Conservation (phyloP, 2,113 vertebrate species). For the Eurystomus gularis region DNA sequence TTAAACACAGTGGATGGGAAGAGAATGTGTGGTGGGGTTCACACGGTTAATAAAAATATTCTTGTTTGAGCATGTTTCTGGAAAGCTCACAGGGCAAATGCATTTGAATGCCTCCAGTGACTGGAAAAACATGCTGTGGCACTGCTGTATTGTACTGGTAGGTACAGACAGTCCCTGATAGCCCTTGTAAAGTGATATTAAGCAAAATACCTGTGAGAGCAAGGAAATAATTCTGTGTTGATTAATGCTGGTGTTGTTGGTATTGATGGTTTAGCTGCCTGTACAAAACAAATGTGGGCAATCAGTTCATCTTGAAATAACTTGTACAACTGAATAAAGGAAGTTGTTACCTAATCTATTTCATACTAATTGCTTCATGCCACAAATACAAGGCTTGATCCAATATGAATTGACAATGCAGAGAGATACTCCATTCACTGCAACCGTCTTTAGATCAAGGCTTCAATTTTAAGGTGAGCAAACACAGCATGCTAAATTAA, state of each 20-base stretch:
- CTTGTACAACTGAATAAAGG: constrained; percentile 28
- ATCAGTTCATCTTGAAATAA: constrained; percentile 53
- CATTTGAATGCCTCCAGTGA: neutral
- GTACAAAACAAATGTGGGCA: constrained; percentile 31
- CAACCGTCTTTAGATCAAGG: neutral
- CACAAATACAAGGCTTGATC: neutral
- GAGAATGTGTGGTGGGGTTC: neutral
- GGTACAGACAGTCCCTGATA: neutral
- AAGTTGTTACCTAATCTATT: constrained; percentile 47
- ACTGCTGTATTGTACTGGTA: neutral
- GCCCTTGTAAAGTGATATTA: neutral
- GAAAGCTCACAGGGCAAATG: neutral
- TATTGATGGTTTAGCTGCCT: constrained; percentile 28
- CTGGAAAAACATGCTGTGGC: neutral
- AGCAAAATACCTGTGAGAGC: neutral
- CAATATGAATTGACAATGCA: neutral
- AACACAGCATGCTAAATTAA: constrained; percentile 1
- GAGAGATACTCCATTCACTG: neutral
- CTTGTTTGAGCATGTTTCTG: neutral
- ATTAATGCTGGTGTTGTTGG: constrained; percentile 35
- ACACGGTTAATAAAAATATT: neutral
- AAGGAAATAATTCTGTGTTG: constrained; percentile 34
- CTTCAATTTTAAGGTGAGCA: neutral
- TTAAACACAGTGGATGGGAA: neutral
- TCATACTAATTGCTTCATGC: constrained; percentile 34